These are phyloP conservation scores for Mormyrops boulengeri DNA, from an alignment of 2,797 vertebrate species.

Conservation along the genomic window DNA sequence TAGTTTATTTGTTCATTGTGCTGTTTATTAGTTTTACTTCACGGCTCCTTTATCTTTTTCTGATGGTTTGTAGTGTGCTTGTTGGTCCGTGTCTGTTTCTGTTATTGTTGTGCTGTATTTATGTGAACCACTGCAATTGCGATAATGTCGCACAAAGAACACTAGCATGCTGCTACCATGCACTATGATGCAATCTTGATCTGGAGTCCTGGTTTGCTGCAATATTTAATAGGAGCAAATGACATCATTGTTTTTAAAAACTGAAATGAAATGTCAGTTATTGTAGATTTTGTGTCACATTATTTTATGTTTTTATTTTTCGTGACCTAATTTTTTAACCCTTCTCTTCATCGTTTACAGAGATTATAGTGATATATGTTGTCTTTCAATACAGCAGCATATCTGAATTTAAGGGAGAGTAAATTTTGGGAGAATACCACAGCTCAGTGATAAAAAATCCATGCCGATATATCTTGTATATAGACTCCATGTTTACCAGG, in stretches of 20 bases:
- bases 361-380: not conserved
- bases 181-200: not conserved
- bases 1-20: not conserved
- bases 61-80: not conserved
- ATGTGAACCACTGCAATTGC: not conserved
- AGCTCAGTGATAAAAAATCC: not conserved
- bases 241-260: not conserved
- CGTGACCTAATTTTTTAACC: not conserved
- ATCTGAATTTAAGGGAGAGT: not conserved
- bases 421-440: not conserved
- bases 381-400: not conserved
- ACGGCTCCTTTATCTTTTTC: not conserved
- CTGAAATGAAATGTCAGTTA: not conserved
- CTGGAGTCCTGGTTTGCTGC: not conserved
- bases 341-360: not conserved
- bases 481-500: not conserved
- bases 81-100: not conserved
- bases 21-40: not conserved
- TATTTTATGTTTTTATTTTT: not conserved
- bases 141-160: not conserved
- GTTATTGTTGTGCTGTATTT: not conserved
- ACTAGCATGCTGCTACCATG: not conserved
- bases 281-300: not conserved
- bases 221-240: not conserved
- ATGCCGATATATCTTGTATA: not conserved